Evolutionary conservation across 1,140 invertebrate species (phyloP).

Genomic region (Zaprionus taronus): DNA sequence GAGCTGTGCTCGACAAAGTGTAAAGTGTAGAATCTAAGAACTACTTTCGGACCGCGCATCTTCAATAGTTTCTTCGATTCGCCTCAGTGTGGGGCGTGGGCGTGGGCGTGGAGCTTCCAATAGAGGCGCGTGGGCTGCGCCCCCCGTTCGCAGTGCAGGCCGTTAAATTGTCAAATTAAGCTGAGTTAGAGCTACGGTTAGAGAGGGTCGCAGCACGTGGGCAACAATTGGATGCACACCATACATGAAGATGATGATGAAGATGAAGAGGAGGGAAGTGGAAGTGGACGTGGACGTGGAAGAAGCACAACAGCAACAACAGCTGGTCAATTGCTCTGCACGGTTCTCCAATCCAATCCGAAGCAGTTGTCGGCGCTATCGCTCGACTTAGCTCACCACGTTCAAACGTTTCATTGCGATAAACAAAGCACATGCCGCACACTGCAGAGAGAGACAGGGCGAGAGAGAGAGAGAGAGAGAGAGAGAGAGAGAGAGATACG

Average conservation of each 20-base stretch:
- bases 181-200: conserved; percentile 16
- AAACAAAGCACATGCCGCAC: not conserved
- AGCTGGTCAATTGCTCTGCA: conserved; percentile 6
- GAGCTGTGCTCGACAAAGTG: too few relatives aligned
- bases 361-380: not conserved
- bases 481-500: not conserved
- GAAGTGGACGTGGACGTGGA: not conserved
- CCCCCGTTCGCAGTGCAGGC: conserved; percentile 9
- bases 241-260: not conserved
- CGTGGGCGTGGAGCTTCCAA: not conserved
- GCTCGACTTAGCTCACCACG: not conserved
- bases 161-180: conserved; percentile 73
- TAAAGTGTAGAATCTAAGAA: not conserved
- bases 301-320: not conserved
- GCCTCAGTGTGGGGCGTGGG: not conserved
- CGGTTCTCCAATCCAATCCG: conserved; percentile 4
- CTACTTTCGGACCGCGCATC: not conserved
- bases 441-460: not conserved
- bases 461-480: not conserved
- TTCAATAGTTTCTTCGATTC: not conserved
- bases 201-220: conserved; percentile 15
- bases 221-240: conserved; percentile 22
- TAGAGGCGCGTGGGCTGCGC: conserved; percentile 41
- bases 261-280: not conserved
- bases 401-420: conserved; percentile 13